Evolutionary conservation across 2,113 vertebrate genomes (phyloP).

Genomic region (Eretmodus cyanostictus): DNA sequence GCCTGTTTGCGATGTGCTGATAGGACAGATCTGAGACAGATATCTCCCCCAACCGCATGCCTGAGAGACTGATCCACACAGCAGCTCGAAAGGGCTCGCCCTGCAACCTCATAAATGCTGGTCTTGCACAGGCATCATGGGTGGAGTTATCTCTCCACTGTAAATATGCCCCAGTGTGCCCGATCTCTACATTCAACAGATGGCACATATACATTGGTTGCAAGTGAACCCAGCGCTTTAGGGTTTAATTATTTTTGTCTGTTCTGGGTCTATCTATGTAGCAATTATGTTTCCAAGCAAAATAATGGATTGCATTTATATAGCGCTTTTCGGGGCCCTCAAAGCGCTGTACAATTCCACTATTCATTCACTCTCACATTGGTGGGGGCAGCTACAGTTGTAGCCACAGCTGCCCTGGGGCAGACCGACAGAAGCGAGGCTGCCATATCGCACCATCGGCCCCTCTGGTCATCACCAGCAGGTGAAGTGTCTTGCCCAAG

Average conservation of each 20-base stretch:
- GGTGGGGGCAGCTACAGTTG: neutral
- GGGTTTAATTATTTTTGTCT: conserved; percentile 26
- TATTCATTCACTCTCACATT: neutral
- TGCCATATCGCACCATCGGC: fast-evolving
- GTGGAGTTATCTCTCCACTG: conserved; percentile 26
- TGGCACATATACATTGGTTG: neutral
- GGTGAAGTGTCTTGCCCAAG: neutral
- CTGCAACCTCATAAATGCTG: conserved; percentile 41
- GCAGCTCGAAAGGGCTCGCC: conserved; percentile 1
- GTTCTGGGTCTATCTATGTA: conserved; percentile 18
- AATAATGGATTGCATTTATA: neutral
- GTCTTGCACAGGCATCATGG: conserved; percentile 34
- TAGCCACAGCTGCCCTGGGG: neutral
- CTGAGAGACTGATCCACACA: neutral
- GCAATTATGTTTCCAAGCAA: conserved; percentile 34
- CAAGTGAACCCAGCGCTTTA: neutral
- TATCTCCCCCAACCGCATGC: neutral
- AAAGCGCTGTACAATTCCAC: neutral
- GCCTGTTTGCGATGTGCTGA: conserved; percentile 52
- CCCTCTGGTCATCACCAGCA: neutral
- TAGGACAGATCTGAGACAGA: conserved; percentile 50
- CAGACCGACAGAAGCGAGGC: neutral
- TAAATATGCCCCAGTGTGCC: neutral
- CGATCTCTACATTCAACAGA: neutral
- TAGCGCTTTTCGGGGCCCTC: fast-evolving